Conservation (phyloP, 2,888 invertebrate species). For the Epiblema foenella region DNA sequence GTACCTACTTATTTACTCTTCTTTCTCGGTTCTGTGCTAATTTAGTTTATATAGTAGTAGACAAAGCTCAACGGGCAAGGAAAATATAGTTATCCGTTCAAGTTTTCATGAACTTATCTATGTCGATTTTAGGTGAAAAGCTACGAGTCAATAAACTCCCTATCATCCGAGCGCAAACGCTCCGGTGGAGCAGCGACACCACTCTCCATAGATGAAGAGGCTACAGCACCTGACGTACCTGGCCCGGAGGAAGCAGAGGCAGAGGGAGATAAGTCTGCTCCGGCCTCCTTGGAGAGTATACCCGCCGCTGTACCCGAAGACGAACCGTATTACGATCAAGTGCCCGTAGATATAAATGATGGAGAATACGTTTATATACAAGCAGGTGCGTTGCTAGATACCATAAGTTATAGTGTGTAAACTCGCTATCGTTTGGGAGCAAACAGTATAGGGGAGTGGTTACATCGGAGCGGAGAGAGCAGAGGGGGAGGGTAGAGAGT, state of each 20-base stretch:
- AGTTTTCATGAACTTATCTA: not conserved
- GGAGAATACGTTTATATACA: slow-evolving; percentile 92
- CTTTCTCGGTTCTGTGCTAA: too few relatives aligned
- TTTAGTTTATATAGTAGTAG: too few relatives aligned
- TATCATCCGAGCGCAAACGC: slow-evolving; percentile 85
- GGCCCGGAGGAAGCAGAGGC: slow-evolving; percentile 59
- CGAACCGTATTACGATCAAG: slow-evolving; percentile 90
- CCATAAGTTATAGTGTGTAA: not conserved
- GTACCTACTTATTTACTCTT: too few relatives aligned
- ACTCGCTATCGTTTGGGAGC: not conserved
- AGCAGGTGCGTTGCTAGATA: slow-evolving; percentile 80
- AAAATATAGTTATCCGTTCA: too few relatives aligned
- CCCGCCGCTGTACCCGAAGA: slow-evolving; percentile 76
- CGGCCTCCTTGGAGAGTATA: slow-evolving; percentile 74
- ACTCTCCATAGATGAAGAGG: slow-evolving; percentile 79
- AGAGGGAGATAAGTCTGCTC: slow-evolving; percentile 68
- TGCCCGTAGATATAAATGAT: slow-evolving; percentile 87
- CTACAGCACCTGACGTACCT: slow-evolving; percentile 71
- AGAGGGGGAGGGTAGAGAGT: too few relatives aligned
- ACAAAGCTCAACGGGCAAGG: too few relatives aligned
- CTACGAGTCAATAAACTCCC: slow-evolving; percentile 87
- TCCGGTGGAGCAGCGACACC: slow-evolving; percentile 82
- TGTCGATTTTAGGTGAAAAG: slow-evolving; percentile 83
- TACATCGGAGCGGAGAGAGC: too few relatives aligned
- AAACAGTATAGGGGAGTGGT: not conserved